Conservation (phyloP, 2,113 vertebrate genomes). For the Ictalurus punctatus region DNA sequence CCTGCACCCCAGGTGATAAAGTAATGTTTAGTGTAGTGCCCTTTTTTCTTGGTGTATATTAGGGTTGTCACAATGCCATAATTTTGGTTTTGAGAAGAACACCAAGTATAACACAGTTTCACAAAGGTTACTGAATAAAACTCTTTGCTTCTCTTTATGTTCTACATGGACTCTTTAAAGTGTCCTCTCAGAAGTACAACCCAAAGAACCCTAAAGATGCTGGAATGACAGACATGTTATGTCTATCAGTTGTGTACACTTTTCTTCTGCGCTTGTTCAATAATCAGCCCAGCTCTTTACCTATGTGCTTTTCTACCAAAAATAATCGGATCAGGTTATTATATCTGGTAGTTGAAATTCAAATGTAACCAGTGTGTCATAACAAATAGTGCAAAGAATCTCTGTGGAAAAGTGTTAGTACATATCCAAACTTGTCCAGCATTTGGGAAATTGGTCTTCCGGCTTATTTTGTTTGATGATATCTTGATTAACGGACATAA, state of each 20-base stretch:
- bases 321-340: background rate
- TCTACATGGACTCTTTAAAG: background rate
- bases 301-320: background rate
- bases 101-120: background rate
- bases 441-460: background rate
- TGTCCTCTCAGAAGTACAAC: background rate
- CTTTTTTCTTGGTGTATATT: background rate
- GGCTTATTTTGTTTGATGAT: background rate
- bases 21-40: background rate
- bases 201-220: background rate
- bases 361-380: background rate
- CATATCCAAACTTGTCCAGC: background rate
- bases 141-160: background rate
- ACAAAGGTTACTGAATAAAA: background rate
- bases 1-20: background rate
- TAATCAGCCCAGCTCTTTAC: background rate
- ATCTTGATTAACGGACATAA: background rate
- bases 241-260: background rate
- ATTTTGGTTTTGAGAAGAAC: background rate
- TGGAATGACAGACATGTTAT: background rate
- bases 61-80: background rate
- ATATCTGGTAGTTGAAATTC: background rate
- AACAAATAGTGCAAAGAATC: background rate
- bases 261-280: background rate
- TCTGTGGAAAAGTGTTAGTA: background rate